Evolutionary conservation across 2,888 invertebrate species (phyloP).

Genomic region (Iselma pallidipennis): DNA sequence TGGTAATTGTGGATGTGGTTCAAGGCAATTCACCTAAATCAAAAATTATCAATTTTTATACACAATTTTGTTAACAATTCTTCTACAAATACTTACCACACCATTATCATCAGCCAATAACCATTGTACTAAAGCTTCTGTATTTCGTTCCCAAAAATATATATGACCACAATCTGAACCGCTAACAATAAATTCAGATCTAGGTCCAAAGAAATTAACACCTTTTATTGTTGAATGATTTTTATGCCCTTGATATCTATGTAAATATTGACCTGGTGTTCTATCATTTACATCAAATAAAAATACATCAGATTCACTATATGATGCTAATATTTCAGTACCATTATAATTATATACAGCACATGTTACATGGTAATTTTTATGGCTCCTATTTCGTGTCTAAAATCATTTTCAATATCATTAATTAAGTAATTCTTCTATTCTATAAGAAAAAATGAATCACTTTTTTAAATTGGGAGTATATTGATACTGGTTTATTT

Average conservation of each 20-base stretch:
- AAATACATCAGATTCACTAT: conserved; percentile 92
- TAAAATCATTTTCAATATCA: conserved; percentile 2
- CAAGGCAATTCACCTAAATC: conserved; percentile 84
- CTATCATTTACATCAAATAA: conserved; percentile 71
- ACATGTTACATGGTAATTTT: conserved; percentile 74
- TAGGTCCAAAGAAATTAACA: conserved; percentile 91
- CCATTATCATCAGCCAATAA: conserved; percentile 80
- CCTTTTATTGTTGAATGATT: conserved; percentile 78
- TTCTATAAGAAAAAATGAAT: conserved; percentile 14
- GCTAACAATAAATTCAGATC: conserved; percentile 87
- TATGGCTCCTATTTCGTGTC: conserved; percentile 16
- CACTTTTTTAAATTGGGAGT: conserved; percentile 45
- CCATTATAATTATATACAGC: conserved; percentile 92
- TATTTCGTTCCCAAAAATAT: conserved; percentile 88
- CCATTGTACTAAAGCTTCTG: conserved; percentile 88
- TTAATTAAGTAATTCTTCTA: background rate
- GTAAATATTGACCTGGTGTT: conserved; percentile 58
- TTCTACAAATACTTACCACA: conserved; percentile 69
- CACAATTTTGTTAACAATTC: background rate
- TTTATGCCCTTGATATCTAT: conserved; percentile 64
- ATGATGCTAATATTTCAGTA: conserved; percentile 88
- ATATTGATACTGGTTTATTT: conserved; percentile 38
- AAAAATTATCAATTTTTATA: conserved; percentile 4
- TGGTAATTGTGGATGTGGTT: conserved; percentile 86
- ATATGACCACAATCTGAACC: conserved; percentile 92